phyloP scores from a whole-genome alignment of 2,888 invertebrate species.

The Drosophila pegasa region DNA sequence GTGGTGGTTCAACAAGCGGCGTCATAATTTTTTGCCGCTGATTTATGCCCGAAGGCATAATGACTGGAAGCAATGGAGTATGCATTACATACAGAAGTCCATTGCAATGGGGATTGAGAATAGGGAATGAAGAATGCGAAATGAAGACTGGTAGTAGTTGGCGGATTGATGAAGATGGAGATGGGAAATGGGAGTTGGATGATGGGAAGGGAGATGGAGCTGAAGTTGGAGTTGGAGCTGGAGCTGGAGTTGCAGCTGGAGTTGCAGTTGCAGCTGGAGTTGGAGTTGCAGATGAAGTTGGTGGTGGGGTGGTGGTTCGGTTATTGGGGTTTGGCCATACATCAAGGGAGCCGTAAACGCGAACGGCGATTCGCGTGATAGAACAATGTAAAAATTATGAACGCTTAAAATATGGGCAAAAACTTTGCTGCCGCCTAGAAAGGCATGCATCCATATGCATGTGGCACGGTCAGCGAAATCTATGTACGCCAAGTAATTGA shows the following conservation, averaged over 20 bases:
- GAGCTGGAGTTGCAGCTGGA: not conserved
- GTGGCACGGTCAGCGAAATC: constrained; percentile 25
- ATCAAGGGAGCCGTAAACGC: constrained; percentile 51
- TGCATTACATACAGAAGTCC: constrained; percentile 58
- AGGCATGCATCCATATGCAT: constrained; percentile 64
- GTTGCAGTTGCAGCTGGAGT: not conserved
- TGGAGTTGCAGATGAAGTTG: not conserved
- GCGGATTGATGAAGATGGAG: constrained; percentile 1
- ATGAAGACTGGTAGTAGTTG: constrained; percentile 18
- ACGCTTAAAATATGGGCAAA: constrained; percentile 9
- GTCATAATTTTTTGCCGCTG: constrained; percentile 61
- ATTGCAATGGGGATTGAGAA: constrained; percentile 32
- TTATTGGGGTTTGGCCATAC: constrained; percentile 43
- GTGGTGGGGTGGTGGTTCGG: not conserved
- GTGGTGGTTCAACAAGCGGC: constrained; percentile 28
- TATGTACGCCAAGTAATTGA: constrained; percentile 60
- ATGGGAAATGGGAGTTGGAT: constrained; percentile 1
- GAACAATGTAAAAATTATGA: constrained; percentile 74
- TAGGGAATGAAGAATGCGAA: constrained; percentile 33
- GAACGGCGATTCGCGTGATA: constrained; percentile 79
- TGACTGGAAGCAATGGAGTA: constrained; percentile 75
- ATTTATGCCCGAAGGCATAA: constrained; percentile 68
- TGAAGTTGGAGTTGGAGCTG: not conserved
- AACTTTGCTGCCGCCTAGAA: constrained; percentile 35
- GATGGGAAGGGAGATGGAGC: not conserved